Conservation (phyloP, 1,140 invertebrate species). For the Nasonia vitripennis region DNA sequence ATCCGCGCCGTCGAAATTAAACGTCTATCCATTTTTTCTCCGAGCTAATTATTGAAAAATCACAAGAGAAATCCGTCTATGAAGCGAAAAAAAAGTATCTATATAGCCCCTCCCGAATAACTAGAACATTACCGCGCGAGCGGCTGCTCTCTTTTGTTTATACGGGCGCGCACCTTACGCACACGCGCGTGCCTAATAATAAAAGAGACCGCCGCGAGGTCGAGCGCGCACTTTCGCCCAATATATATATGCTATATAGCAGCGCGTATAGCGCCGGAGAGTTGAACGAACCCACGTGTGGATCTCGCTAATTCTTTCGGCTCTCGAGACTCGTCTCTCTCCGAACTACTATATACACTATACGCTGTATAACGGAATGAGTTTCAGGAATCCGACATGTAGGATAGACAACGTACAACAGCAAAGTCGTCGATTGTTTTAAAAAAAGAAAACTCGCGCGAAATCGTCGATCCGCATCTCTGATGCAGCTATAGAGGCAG, state of each 20-base stretch:
- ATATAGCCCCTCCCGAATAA: background rate
- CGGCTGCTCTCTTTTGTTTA: constrained; percentile 8
- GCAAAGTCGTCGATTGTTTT: no score
- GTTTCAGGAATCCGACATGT: background rate
- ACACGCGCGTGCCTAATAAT: constrained; percentile 12
- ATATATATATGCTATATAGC: background rate
- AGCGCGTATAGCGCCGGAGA: constrained; percentile 35
- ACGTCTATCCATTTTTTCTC: background rate
- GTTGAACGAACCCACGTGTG: constrained; percentile 71
- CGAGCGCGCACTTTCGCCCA: constrained; percentile 24
- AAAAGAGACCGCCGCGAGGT: constrained; percentile 7
- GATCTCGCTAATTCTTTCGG: constrained; percentile 63
- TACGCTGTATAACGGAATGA: background rate
- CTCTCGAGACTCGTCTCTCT: background rate
- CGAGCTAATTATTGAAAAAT: background rate
- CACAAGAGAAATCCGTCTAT: no score
- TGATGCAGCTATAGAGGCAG: background rate
- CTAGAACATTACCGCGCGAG: background rate
- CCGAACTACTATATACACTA: no score
- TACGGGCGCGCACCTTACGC: background rate
- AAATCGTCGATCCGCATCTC: background rate
- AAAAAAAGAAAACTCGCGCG: background rate
- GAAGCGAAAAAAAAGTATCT: no score
- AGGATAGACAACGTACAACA: background rate
- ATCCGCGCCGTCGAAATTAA: background rate